Conservation (phyloP, 2,888 invertebrate species). For the Dioctria linearis region DNA sequence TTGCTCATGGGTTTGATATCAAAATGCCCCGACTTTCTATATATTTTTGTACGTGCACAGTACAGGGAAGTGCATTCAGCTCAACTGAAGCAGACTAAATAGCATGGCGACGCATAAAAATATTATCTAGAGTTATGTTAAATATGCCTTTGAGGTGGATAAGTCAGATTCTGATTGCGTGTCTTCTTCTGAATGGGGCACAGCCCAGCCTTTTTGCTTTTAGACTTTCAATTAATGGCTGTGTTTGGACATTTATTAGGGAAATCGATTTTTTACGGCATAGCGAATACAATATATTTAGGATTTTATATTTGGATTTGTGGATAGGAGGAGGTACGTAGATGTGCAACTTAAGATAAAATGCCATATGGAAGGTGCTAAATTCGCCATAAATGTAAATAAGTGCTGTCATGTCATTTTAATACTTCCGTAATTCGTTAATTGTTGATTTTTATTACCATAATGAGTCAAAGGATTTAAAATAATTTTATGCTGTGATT, state of each 20-base stretch:
- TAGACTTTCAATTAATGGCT: constrained; percentile 33
- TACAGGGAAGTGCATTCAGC: constrained; percentile 22
- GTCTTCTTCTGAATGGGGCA: constrained; percentile 4
- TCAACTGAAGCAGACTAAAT: constrained; percentile 3
- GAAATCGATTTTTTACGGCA: constrained; percentile 14
- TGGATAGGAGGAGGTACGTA: too few relatives aligned
- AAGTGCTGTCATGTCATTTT: not conserved
- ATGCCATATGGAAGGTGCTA: too few relatives aligned
- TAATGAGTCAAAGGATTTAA: too few relatives aligned
- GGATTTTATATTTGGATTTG: not conserved
- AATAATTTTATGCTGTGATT: too few relatives aligned
- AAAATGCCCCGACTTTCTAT: constrained; percentile 14
- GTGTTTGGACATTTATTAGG: constrained; percentile 24
- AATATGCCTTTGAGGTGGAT: constrained; percentile 53
- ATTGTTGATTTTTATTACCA: too few relatives aligned
- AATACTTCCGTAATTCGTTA: not conserved
- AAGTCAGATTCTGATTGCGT: constrained; percentile 35
- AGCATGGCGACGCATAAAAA: constrained; percentile 54
- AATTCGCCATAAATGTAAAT: not conserved
- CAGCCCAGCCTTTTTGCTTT: constrained; percentile 6
- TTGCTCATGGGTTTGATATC: constrained; percentile 14
- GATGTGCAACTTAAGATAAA: too few relatives aligned
- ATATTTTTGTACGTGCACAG: constrained; percentile 18
- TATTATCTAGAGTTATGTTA: constrained; percentile 57
- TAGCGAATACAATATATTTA: constrained; percentile 13